Evolutionary conservation across 1,140 invertebrate species (phyloP).

Genomic region (Papilio dardanus): DNA sequence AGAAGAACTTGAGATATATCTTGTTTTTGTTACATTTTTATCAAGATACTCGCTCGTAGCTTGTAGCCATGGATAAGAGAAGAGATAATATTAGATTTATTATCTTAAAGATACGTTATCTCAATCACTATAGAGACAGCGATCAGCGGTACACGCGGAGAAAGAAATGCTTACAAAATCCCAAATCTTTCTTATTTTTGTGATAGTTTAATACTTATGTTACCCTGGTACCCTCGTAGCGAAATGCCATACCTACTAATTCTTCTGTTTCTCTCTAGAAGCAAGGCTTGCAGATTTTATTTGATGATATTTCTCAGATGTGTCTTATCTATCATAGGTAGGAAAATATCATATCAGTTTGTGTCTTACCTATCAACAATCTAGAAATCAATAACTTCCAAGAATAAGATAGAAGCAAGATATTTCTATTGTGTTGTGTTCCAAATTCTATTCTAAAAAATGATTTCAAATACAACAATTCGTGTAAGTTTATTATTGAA

Average conservation of each 20-base stretch:
- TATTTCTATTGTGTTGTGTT: background rate
- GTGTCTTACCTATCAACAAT: background rate
- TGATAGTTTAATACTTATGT: background rate
- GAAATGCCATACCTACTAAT: background rate
- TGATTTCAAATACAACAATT: too few relatives aligned
- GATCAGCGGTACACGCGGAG: background rate
- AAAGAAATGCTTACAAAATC: background rate
- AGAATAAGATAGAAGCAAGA: background rate
- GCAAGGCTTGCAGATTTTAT: background rate
- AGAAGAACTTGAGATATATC: background rate
- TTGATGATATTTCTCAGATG: background rate
- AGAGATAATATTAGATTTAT: conserved; percentile 1
- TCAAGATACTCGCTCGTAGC: background rate
- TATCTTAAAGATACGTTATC: conserved; percentile 9
- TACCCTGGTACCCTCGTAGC: background rate
- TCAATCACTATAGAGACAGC: conserved; percentile 22
- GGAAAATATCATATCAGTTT: background rate
- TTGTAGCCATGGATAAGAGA: background rate
- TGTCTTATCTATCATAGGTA: background rate
- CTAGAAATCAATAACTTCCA: background rate
- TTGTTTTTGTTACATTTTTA: conserved; percentile 2
- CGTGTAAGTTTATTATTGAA: too few relatives aligned
- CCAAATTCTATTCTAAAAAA: background rate
- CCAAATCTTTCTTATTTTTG: background rate
- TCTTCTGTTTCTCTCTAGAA: too few relatives aligned